Evolutionary conservation across 2,797 vertebrate genomes (phyloP), one percentile per base, ranked within the genome.

Genomic region (Enteromius mattozi): DNA sequence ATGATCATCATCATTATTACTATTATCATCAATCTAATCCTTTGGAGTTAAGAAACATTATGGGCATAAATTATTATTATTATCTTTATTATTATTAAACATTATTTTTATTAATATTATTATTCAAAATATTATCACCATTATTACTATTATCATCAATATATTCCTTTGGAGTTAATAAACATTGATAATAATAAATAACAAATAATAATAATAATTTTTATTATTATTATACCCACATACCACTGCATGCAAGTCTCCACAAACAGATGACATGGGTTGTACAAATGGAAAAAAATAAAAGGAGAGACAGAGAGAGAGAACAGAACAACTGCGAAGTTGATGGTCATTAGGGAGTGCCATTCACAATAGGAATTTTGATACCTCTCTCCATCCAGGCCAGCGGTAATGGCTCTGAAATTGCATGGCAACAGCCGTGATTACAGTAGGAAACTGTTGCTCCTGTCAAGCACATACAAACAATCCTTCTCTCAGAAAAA

Each of bases 281-380:
- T 56, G 3, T 30, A 59, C n/a, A 63, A 78, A 45, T 14, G 4
- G 1, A 6, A 42, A 56, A 17, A 78, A 63, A 40, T 37, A 10
- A 65, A 19, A 19, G 21, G 3, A 40, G 45, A 72, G 17, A 74
- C 14, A 37, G 19, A 75, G 4, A 37, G 3, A 68, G 6, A 59
- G 45, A 54, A 54, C 6, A 12, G 61, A 33, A 30, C 59, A 65
- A 33, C 21, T 83, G 47, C 21, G 24, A 59, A n/a, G 24, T 17
- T 70, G 63, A 78, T 84, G 51, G 78, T 70, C 82, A 84, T 84
- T 75, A 56, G 17, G 13, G 16, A 63, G 61, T 72, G 75, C 33
- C 86, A 85, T 85, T 86, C 85, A 59, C 83, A 56, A 82, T 69
- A 81, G 42, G 80, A 82, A 71, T 82, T 88, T 78, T 70, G 82